Conservation (phyloP, 2,113 vertebrate genomes). For the Hydrolagus affinis region DNA sequence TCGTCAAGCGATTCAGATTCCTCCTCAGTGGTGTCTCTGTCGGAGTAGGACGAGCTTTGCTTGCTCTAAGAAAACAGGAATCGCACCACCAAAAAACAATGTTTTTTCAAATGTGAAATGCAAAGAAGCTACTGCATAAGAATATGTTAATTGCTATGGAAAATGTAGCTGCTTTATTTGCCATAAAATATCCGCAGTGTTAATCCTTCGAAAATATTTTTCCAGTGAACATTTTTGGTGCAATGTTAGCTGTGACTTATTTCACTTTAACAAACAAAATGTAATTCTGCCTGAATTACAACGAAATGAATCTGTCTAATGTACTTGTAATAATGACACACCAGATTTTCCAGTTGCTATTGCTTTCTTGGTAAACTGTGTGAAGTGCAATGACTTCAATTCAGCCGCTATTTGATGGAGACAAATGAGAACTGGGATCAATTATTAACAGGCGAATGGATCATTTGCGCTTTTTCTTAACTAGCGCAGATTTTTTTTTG, state of each 20-base stretch:
- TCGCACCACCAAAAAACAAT: not conserved
- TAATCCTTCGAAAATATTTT: slow-evolving; percentile 5
- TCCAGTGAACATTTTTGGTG: not conserved
- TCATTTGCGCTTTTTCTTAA: not conserved
- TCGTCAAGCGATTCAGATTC: slow-evolving; percentile 93
- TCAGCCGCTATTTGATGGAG: not conserved
- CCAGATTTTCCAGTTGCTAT: not conserved
- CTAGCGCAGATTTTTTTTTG: not conserved
- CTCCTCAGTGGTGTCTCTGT: slow-evolving; percentile 92
- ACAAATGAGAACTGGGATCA: not conserved
- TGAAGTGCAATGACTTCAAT: not conserved
- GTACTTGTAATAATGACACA: not conserved
- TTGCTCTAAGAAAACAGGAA: slow-evolving; percentile 68
- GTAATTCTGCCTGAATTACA: not conserved
- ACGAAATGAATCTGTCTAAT: not conserved
- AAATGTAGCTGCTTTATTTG: not conserved
- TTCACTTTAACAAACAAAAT: not conserved
- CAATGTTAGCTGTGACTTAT: not conserved
- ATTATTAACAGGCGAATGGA: not conserved
- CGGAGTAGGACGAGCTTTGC: slow-evolving; percentile 96
- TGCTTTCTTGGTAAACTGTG: not conserved
- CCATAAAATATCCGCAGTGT: not conserved
- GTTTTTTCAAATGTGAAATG: not conserved
- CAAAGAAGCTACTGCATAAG: not conserved
- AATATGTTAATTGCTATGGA: not conserved